phyloP scores from a whole-genome alignment of 2,113 vertebrate genomes.

The Crocuta crocuta region DNA sequence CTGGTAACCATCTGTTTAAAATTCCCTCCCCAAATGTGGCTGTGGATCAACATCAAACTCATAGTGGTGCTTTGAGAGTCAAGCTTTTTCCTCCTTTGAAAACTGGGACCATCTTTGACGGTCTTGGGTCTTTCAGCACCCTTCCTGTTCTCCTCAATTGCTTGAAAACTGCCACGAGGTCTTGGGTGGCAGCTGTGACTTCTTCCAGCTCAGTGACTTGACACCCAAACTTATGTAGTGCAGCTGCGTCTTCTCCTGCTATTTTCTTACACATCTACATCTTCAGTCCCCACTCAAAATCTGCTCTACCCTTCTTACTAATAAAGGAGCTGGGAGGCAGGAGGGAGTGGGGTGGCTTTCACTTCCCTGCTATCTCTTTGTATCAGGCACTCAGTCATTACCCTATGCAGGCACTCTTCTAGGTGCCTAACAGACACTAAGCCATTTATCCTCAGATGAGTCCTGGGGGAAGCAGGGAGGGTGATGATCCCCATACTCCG shows the following conservation, averaged over 20 bases:
- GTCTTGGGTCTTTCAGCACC: background rate
- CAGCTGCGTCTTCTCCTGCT: background rate
- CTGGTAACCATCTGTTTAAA: conserved; percentile 58
- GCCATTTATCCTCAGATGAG: background rate
- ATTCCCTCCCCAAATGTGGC: background rate
- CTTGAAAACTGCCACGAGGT: background rate
- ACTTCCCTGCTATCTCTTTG: background rate
- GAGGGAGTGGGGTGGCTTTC: background rate
- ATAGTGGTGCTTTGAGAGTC: background rate
- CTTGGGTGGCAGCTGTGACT: background rate
- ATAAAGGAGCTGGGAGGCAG: background rate
- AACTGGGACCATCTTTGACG: background rate
- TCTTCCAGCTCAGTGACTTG: background rate
- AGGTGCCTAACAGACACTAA: background rate
- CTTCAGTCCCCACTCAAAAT: background rate
- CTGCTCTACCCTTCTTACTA: background rate
- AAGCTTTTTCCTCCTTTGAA: background rate
- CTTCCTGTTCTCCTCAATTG: background rate
- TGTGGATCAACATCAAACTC: background rate
- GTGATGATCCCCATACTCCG: rapidly evolving
- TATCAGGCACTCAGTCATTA: background rate
- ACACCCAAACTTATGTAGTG: background rate
- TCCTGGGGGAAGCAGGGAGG: background rate
- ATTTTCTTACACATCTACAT: background rate
- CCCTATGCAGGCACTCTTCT: background rate